A percentile compares a stretch with the other conserved stretches of the same genome.
phyloP scores from a whole-genome alignment of 2,888 invertebrate species.

The Desoria tigrina region DNA sequence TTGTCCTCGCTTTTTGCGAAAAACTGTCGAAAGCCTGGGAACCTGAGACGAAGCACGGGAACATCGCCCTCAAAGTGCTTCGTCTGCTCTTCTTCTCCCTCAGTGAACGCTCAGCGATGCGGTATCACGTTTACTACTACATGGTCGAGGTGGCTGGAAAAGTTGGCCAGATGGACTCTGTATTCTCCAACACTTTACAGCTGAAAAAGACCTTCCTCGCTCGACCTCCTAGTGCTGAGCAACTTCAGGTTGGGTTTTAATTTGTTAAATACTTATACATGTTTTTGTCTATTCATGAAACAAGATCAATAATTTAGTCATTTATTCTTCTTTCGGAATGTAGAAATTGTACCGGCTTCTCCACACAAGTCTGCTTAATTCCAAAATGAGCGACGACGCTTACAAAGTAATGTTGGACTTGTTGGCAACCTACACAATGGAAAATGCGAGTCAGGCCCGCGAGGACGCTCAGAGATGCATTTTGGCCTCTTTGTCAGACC shows the following conservation, averaged over 20 bases:
- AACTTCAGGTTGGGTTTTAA: slow-evolving; percentile 67
- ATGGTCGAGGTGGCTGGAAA: slow-evolving; percentile 85
- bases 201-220: slow-evolving; percentile 76
- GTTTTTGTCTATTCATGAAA: no score
- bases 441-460: slow-evolving; percentile 93
- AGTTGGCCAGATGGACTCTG: slow-evolving; percentile 79
- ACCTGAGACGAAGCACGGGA: slow-evolving; percentile 74
- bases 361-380: slow-evolving; percentile 83
- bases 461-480: slow-evolving; percentile 97
- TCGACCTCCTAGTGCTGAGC: slow-evolving; percentile 80
- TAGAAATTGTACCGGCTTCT: slow-evolving; percentile 81
- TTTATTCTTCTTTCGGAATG: no score
- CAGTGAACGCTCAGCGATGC: slow-evolving; percentile 76
- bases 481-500: slow-evolving; percentile 90
- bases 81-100: slow-evolving; percentile 91
- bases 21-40: slow-evolving; percentile 76
- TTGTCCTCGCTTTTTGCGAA: slow-evolving; percentile 84
- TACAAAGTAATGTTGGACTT: slow-evolving; percentile 87
- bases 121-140: slow-evolving; percentile 91
- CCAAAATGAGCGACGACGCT: slow-evolving; percentile 66
- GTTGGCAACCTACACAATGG: slow-evolving; percentile 92
- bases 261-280: no score
- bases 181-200: slow-evolving; percentile 81
- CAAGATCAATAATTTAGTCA: slow-evolving; percentile 1
- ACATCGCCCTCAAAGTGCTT: slow-evolving; percentile 81